These are phyloP conservation scores for Carollia perspicillata DNA, from an alignment of 2,113 vertebrate genomes.

Conservation along the genomic window DNA sequence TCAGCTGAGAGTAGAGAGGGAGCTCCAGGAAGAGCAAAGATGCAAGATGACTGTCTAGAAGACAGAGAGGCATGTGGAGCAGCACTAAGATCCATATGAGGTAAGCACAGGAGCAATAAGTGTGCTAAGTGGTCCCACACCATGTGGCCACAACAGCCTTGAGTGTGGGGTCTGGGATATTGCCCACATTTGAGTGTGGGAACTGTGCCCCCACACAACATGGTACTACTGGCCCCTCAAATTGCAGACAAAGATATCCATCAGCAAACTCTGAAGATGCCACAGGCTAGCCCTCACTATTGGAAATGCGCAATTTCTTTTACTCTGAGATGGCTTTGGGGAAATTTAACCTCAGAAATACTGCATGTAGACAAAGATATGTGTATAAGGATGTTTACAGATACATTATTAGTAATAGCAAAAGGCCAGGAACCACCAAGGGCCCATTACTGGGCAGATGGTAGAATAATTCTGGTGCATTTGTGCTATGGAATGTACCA, in stretches of 20 bases:
- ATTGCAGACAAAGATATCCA: accelerated
- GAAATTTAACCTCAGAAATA: not conserved
- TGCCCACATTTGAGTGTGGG: not conserved
- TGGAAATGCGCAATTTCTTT: not conserved
- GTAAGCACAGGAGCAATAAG: not conserved
- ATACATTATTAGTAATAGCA: not conserved
- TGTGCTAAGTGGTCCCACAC: not conserved
- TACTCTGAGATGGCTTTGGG: not conserved
- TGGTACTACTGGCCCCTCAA: not conserved
- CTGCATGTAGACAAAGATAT: not conserved
- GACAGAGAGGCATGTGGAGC: not conserved
- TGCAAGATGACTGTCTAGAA: not conserved
- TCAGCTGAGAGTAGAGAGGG: not conserved
- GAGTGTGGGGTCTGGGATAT: not conserved
- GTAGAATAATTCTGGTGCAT: not conserved
- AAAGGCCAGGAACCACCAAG: not conserved
- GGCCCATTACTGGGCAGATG: not conserved
- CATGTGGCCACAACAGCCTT: not conserved
- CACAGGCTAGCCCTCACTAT: not conserved
- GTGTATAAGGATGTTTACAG: not conserved
- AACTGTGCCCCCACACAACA: not conserved
- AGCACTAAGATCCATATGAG: not conserved
- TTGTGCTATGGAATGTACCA: no score
- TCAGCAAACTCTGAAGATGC: not conserved
- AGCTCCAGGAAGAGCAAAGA: not conserved